These are phyloP conservation scores for Balaenoptera acutorostrata DNA, from an alignment of 2,113 vertebrate genomes.

Conservation along the genomic window DNA sequence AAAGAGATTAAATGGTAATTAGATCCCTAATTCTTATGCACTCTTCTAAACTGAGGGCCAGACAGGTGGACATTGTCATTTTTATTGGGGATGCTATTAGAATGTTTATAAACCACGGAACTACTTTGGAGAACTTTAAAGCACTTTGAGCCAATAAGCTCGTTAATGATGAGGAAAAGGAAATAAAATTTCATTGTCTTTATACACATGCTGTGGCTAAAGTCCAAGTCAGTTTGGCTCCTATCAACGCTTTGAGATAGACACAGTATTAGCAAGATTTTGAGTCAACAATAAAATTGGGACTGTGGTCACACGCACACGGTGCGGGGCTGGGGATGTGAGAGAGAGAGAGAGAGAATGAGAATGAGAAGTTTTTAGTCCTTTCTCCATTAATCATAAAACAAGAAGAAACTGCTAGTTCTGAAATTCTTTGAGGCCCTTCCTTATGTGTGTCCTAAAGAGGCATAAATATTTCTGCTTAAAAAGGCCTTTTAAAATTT, in stretches of 20 bases:
- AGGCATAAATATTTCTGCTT: neutral
- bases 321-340: no score
- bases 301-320: neutral
- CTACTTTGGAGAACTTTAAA: slow-evolving; percentile 30
- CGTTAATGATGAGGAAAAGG: slow-evolving; percentile 57
- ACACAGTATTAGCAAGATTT: slow-evolving; percentile 46
- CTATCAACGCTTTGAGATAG: slow-evolving; percentile 12
- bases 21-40: neutral
- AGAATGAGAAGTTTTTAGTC: neutral
- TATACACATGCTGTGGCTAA: slow-evolving; percentile 11
- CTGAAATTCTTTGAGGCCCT: slow-evolving; percentile 20
- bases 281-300: slow-evolving; percentile 23
- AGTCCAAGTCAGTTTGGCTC: slow-evolving; percentile 54
- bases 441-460: neutral
- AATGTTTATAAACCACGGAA: slow-evolving; percentile 36
- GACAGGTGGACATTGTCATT: slow-evolving; percentile 30
- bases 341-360: no score
- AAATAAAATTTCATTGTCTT: slow-evolving; percentile 46
- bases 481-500: neutral
- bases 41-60: neutral
- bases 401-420: slow-evolving; percentile 25
- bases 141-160: slow-evolving; percentile 36
- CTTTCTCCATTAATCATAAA: slow-evolving; percentile 10
- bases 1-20: neutral
- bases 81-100: slow-evolving; percentile 28